Evolutionary conservation across 2,888 invertebrate species (phyloP).

Genomic region (Sarcophaga subvicina): DNA sequence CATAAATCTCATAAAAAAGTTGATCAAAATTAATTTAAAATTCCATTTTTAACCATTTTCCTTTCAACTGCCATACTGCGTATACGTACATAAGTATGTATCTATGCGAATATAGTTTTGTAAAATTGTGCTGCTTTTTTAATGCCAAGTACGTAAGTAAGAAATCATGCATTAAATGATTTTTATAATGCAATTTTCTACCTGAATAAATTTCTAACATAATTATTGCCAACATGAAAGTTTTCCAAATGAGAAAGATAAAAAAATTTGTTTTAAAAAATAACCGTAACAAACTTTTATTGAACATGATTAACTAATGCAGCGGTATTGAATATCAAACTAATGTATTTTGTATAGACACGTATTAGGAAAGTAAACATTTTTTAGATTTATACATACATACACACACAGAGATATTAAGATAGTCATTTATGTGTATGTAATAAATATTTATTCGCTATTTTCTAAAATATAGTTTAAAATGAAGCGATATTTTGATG

Average conservation of each 20-base stretch:
- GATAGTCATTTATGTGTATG: too few relatives aligned
- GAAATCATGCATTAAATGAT: constrained; percentile 63
- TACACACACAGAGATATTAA: background rate
- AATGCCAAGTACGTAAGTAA: constrained; percentile 12
- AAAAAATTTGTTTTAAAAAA: background rate
- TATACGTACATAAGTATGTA: background rate
- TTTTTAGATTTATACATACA: background rate
- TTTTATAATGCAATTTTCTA: constrained; percentile 59
- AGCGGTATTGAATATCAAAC: constrained; percentile 53
- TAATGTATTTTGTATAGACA: constrained; percentile 1
- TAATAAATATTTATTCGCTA: too few relatives aligned
- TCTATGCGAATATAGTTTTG: background rate
- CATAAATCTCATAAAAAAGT: too few relatives aligned
- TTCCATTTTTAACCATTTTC: too few relatives aligned
- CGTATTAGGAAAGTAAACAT: too few relatives aligned
- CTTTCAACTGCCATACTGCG: background rate
- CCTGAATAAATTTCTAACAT: constrained; percentile 60
- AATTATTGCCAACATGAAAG: constrained; percentile 56
- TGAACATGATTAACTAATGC: constrained; percentile 65
- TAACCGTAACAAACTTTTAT: constrained; percentile 61
- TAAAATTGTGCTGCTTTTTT: background rate
- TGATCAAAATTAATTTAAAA: too few relatives aligned
- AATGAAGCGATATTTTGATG: too few relatives aligned
- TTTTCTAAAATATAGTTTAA: too few relatives aligned
- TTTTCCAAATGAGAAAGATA: constrained; percentile 40